These are phyloP conservation scores for Limnephilus rhombicus DNA, from an alignment of 2,888 invertebrate genomes.

Conservation along the genomic window DNA sequence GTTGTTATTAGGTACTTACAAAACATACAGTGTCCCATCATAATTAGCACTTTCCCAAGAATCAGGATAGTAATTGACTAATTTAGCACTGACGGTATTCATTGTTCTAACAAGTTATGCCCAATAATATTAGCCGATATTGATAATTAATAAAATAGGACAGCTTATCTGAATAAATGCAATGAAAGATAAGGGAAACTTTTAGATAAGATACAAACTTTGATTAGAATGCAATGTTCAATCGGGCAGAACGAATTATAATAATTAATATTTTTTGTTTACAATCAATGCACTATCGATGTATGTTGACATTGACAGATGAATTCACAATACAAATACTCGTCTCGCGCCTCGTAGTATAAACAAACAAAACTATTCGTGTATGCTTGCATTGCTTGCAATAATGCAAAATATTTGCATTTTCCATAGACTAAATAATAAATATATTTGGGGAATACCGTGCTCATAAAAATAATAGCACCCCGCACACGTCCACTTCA, in stretches of 20 bases:
- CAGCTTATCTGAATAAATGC: not conserved
- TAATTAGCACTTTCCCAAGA: slow-evolving; percentile 25
- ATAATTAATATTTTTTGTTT: not conserved
- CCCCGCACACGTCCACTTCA: too few species aligned
- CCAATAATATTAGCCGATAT: not conserved
- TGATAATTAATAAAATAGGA: not conserved
- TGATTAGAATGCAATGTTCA: not conserved
- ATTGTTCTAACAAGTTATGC: not conserved
- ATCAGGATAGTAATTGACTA: slow-evolving; percentile 20
- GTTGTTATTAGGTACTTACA: slow-evolving; percentile 45
- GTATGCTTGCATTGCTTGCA: too few species aligned
- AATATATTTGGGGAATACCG: not conserved
- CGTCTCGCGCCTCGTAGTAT: too few species aligned
- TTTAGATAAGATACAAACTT: not conserved
- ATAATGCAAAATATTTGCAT: not conserved
- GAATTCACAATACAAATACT: not conserved
- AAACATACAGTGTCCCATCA: slow-evolving; percentile 14
- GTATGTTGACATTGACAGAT: too few species aligned
- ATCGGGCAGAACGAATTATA: not conserved
- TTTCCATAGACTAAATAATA: not conserved
- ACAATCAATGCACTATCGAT: too few species aligned
- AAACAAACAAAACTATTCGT: too few species aligned
- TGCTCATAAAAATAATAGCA: not conserved
- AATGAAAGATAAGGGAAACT: not conserved
- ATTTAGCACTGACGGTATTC: not conserved